Evolutionary conservation across 2,888 invertebrate genomes (phyloP).

Genomic region (Yponomeuta cagnagella): DNA sequence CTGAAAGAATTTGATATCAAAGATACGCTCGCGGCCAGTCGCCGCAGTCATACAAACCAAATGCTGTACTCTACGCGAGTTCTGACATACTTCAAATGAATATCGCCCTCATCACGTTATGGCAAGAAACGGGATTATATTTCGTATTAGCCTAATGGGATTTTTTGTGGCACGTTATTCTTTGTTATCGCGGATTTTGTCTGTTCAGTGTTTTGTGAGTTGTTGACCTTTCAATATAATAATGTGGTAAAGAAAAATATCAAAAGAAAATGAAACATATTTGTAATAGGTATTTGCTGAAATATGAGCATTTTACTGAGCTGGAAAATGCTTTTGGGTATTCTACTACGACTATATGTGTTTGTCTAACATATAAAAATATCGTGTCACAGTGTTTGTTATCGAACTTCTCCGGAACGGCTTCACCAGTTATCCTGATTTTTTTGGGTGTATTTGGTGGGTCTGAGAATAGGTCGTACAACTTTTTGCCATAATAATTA

Average conservation of each 20-base stretch:
- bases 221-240: constrained; percentile 3
- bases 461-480: too few relatives aligned
- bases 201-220: constrained; percentile 15
- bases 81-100: constrained; percentile 14
- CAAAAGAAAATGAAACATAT: not conserved
- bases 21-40: constrained; percentile 43
- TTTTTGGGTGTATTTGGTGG: too few relatives aligned
- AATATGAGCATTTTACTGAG: not conserved
- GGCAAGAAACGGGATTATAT: constrained; percentile 39
- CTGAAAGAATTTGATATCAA: constrained; percentile 70
- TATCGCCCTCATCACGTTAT: constrained; percentile 36
- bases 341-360: not conserved
- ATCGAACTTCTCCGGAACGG: too few relatives aligned
- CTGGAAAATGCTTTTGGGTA: not conserved
- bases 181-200: constrained; percentile 23
- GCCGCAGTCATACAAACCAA: constrained; percentile 34
- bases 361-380: too few relatives aligned
- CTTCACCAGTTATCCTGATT: too few relatives aligned
- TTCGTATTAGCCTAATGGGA: constrained; percentile 46
- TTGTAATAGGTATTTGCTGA: not conserved
- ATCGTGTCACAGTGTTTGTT: too few relatives aligned
- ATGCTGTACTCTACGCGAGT: not conserved
- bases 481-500: too few relatives aligned
- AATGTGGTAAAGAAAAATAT: not conserved
- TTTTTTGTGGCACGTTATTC: constrained; percentile 32